Evolutionary conservation across 2,888 invertebrate genomes (phyloP).

Genomic region (Mimumesa dahlbomi): DNA sequence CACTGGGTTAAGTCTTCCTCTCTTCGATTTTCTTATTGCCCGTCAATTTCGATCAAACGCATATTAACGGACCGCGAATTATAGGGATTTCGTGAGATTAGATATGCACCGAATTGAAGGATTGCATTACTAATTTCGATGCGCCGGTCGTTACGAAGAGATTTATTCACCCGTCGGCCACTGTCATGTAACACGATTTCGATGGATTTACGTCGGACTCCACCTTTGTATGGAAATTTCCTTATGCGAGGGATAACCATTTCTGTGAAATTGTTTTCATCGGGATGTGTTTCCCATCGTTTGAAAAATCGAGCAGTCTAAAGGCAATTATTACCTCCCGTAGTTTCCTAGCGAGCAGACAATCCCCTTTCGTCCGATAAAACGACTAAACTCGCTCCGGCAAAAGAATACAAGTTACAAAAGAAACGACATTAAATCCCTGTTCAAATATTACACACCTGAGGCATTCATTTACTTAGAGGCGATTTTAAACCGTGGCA

Average conservation of each 20-base stretch:
- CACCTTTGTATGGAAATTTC: too few relatives aligned
- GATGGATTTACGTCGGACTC: too few relatives aligned
- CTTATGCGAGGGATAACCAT: too few relatives aligned
- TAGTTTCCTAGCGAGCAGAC: conserved; percentile 12
- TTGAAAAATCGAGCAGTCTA: not conserved
- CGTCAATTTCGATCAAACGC: conserved; percentile 62
- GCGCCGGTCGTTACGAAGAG: conserved; percentile 43
- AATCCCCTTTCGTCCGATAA: conserved; percentile 9
- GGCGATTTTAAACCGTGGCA: conserved; percentile 25
- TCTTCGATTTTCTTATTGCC: conserved; percentile 23
- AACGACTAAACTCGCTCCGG: conserved; percentile 8
- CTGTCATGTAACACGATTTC: not conserved
- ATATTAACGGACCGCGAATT: conserved; percentile 68
- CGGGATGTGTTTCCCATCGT: too few relatives aligned
- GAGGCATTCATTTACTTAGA: conserved; percentile 32
- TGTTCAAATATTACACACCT: conserved; percentile 50
- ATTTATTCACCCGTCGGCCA: conserved; percentile 48
- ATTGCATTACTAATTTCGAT: conserved; percentile 63
- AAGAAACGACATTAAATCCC: conserved; percentile 34
- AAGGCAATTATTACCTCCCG: not conserved
- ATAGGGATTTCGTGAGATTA: conserved; percentile 69
- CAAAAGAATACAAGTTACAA: not conserved
- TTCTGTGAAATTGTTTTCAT: too few relatives aligned
- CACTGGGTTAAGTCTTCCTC: conserved; percentile 15
- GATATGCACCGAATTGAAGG: conserved; percentile 64